These are phyloP conservation scores for Xestoiulus laeticollis DNA, from an alignment of 2,888 invertebrate genomes.

Conservation along the genomic window DNA sequence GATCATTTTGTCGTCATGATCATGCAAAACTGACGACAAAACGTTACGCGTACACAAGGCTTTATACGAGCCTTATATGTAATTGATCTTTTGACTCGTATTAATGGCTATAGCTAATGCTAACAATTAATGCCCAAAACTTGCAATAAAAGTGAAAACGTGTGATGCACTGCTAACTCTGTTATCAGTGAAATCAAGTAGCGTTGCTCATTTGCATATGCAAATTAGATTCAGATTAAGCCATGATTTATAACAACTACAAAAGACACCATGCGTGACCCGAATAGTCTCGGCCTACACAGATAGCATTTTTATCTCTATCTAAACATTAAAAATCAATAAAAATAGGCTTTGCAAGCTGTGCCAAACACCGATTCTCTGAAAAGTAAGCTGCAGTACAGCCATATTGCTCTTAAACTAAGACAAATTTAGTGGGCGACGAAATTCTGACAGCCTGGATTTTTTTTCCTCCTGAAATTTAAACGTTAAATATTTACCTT, in stretches of 20 bases:
- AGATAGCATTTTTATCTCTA: constrained; percentile 16
- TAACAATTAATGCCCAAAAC: too few species aligned
- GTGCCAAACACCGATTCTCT: background rate
- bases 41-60: too few species aligned
- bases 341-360: constrained; percentile 4
- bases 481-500: background rate
- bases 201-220: background rate
- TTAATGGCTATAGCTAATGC: too few species aligned
- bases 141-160: too few species aligned
- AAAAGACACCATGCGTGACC: background rate
- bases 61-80: too few species aligned
- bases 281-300: constrained; percentile 20
- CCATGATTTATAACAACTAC: constrained; percentile 34
- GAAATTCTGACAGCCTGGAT: background rate
- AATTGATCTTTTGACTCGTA: too few species aligned
- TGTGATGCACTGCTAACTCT: background rate
- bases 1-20: too few species aligned
- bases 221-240: constrained; percentile 7
- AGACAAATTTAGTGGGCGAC: background rate
- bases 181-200: background rate
- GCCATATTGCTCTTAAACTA: background rate
- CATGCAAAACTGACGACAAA: too few species aligned
- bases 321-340: constrained; percentile 23
- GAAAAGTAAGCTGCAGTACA: background rate
- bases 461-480: background rate